Base-by-base conservation (phyloP, 2,113 vertebrate species). In the Sterna hirundo region DNA sequence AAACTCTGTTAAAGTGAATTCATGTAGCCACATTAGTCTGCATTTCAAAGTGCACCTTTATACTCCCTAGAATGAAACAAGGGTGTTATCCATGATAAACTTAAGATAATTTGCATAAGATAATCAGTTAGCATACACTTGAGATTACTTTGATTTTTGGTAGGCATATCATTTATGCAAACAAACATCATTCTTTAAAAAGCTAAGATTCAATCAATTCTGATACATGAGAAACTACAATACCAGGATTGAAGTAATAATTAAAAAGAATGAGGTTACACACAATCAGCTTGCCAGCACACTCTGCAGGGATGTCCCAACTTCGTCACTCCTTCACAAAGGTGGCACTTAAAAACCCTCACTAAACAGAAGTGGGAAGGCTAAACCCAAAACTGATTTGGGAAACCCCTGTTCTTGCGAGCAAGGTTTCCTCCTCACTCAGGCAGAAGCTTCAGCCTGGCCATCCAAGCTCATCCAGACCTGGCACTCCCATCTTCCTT, bases 61-160 rank as follows among this genome's bases (percentile, higher is more conserved):
- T 30, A 23, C 44, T 79, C 38, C 36, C 58, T 60, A 66, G 81
- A 61, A 94, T 36, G 46, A 92, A 88, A 44, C 16, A 46, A 64
- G 21, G 55, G 11, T 44, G 18, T 75, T 92, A 58, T 23, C 64
- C 26, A 88, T 68, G 36, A 93, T 75, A 89, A 94, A 70, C 26
- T 81, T 36, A 11, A 69, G 18, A 22, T 52, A 5, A 93, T 93
- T 93, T 95, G 62, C 95, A 89, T 82, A 82, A 85, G 6, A 92
- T 95, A 94, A 96, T 94, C 95, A 89, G 81, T 66, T 71, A 61
- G 44, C 42, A 77, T 46, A 57, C 36, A 69, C 69, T 94, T 44
- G 25, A 89, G 74, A 82, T 87, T 68, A 91, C 86, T 96, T 88
- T 89, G 91, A 91, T 91, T 94, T 91, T 96, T 86, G 55, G 64